A percentile compares a stretch with the other conserved stretches of the same genome.
Conservation (phyloP, 1,140 invertebrate genomes). For the Sarcophaga peregrina region DNA sequence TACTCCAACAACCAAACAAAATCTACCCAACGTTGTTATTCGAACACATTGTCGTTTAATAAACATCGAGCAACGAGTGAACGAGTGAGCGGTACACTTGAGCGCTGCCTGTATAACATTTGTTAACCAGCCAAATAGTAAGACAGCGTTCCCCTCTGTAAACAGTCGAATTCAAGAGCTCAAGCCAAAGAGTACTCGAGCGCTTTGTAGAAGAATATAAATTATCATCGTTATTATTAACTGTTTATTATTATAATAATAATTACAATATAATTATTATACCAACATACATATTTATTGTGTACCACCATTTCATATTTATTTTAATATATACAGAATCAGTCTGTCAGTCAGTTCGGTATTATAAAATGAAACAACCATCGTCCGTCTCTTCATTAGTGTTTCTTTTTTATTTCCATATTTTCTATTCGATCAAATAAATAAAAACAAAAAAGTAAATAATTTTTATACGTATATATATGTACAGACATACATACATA, state of each 20-base stretch:
- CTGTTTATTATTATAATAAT: slow-evolving; percentile 29
- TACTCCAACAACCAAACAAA: too few species aligned
- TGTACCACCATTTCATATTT: too few species aligned
- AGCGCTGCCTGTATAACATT: slow-evolving; percentile 66
- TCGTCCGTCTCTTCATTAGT: slow-evolving; percentile 27
- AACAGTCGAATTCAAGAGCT: slow-evolving; percentile 68
- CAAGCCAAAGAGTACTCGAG: slow-evolving; percentile 67
- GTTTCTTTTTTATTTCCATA: slow-evolving; percentile 26
- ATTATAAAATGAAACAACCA: slow-evolving; percentile 39
- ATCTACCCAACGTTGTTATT: slow-evolving; percentile 16
- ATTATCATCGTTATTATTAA: slow-evolving; percentile 20
- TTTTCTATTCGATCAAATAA: background rate
- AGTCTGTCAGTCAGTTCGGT: background rate
- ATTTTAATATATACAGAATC: too few species aligned
- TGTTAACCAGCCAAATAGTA: slow-evolving; percentile 68
- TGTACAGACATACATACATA: background rate
- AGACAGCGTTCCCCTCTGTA: slow-evolving; percentile 67
- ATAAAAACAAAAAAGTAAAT: background rate
- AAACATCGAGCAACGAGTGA: background rate
- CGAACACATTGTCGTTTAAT: slow-evolving; percentile 31
- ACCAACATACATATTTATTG: background rate
- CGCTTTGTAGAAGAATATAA: slow-evolving; percentile 46
- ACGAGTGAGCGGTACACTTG: slow-evolving; percentile 53
- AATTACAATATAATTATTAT: slow-evolving; percentile 12
- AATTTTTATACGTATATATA: slow-evolving; percentile 7